phyloP scores from a whole-genome alignment of 2,797 vertebrate species.

The Eulemur rubriventer region DNA sequence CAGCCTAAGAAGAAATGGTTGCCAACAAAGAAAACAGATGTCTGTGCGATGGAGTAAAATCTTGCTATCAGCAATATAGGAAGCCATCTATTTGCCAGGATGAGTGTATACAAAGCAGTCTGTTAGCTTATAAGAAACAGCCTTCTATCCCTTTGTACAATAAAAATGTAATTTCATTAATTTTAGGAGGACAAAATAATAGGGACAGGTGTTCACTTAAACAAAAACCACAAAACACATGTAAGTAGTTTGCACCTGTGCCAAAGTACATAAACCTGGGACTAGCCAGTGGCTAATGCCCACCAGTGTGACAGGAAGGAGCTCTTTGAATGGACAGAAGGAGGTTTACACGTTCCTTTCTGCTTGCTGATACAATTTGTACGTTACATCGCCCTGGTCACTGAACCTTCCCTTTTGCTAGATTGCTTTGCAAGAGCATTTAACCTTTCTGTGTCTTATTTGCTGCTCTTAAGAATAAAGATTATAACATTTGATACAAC shows the following conservation, averaged over 20 bases:
- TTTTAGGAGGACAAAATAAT: neutral
- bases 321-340: neutral
- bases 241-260: neutral
- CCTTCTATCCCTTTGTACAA: neutral
- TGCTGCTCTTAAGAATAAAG: neutral
- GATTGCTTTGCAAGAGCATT: neutral
- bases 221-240: neutral
- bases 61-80: neutral
- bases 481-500: neutral
- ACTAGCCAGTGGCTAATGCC: neutral
- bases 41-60: neutral
- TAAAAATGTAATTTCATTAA: neutral
- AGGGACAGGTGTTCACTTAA: neutral
- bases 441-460: neutral
- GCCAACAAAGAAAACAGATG: neutral
- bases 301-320: neutral
- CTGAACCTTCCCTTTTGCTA: neutral
- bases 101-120: accelerated
- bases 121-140: neutral
- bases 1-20: neutral
- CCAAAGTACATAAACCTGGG: neutral
- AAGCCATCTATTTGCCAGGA: neutral
- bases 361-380: neutral
- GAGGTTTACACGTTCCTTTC: no score
- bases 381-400: no score